Percentiles rank a stretch among this genome's conserved stretches.
phyloP scores from a whole-genome alignment of 2,797 vertebrate genomes.

The Coregonus suidteri region DNA sequence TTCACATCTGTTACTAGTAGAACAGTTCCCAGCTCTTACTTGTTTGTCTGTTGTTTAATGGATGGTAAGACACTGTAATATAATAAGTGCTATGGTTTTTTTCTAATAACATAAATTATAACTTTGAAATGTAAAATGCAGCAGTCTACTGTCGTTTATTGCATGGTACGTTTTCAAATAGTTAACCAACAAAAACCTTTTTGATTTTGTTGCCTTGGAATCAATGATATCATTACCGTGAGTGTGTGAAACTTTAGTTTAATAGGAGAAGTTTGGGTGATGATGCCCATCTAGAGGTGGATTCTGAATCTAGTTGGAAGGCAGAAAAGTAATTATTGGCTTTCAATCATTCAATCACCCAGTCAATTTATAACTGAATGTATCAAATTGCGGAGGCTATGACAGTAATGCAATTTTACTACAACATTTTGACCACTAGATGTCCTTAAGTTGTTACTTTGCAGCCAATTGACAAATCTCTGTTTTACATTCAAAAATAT shows the following conservation, averaged over 20 bases:
- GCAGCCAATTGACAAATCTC: neutral
- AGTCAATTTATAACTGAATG: neutral
- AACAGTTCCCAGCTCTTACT: conserved; percentile 48
- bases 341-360: neutral
- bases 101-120: conserved; percentile 75
- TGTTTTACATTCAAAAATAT: neutral
- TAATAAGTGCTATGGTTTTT: conserved; percentile 65
- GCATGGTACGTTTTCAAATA: neutral
- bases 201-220: too few relatives aligned
- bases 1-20: conserved; percentile 44
- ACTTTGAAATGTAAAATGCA: conserved; percentile 72
- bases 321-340: neutral
- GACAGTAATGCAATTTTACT: neutral
- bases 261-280: too few relatives aligned
- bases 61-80: conserved; percentile 65
- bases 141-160: conserved; percentile 24
- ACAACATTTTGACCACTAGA: conserved; percentile 56
- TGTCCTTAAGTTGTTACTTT: conserved; percentile 42
- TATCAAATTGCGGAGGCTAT: neutral
- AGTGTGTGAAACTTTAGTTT: too few relatives aligned
- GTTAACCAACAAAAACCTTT: too few relatives aligned
- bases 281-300: too few relatives aligned
- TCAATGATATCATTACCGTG: too few relatives aligned
- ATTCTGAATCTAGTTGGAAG: neutral
- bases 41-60: conserved; percentile 58